Base-by-base conservation (phyloP, 2,113 vertebrate species). In the Cinclus cinclus region DNA sequence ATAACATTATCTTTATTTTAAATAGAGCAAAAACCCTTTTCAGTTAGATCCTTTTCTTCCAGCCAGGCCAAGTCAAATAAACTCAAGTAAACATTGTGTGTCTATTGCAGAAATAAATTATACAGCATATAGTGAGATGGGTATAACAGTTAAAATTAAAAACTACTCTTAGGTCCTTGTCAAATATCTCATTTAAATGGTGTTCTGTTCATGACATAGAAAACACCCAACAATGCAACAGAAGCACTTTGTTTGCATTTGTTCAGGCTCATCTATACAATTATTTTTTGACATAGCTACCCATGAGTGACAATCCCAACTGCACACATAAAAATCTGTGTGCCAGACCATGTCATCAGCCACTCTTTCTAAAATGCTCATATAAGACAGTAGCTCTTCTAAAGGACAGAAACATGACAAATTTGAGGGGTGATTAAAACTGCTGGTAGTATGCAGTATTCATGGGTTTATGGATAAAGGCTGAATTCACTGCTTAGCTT, bases 201-300 rank as follows among this genome's bases (percentile, higher is more conserved):
- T 35, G 28, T 4, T 87, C 37, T 79, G 21, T 64, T 92, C 25
- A 10, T 68, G 41, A 10, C 46, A 39, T 9, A 37, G 60, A n/a
- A 56, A 89, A 33, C 13, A 64, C 7, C 5, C 16, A 80, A 56
- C 10, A 46, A 3, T 87, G 62, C 28, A 69, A 53, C 25, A 86
- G 55, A 74, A 93, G 23, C n/a, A 52, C 8, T 84, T 89, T 27
- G 11, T 70, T 87, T 81, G 67, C 22, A 53, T 93, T 92, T 89
- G 55, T 82, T 89, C 74, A 58, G 89, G 63, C 52, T 92, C 58
- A 71, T 87, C 46, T 91, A 8, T 82, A 69, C 33, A 35, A 82
- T 81, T 87, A 78, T 28, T 83, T 79, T 89, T 64, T 92, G 44
- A 87, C 56, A 68, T 67, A 78, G 44, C 19, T 86, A 74, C 59